Evolutionary conservation across 2,797 vertebrate species (phyloP).

Genomic region (Netta rufina): DNA sequence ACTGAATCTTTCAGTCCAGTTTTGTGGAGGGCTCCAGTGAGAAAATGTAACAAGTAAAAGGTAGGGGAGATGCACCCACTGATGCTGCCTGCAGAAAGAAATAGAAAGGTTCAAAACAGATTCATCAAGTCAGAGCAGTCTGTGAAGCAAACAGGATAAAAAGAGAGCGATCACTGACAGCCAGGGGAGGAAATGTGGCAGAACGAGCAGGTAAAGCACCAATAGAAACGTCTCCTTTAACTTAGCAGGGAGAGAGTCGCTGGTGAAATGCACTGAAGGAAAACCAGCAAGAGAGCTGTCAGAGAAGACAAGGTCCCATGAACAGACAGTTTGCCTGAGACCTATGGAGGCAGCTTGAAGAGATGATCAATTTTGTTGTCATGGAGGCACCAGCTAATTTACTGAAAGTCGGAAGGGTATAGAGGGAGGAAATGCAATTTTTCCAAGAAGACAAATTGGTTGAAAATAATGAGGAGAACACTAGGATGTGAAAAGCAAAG

Average conservation of each 20-base stretch:
- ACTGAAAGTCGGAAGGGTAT: not conserved
- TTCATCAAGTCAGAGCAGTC: accelerated
- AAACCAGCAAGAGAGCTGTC: not conserved
- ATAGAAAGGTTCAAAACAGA: not conserved
- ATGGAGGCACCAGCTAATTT: not conserved
- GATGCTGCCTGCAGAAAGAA: not conserved
- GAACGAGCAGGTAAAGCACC: not conserved
- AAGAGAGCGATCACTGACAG: not conserved
- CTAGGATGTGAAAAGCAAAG: not conserved
- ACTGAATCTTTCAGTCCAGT: not conserved
- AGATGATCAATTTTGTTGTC: constrained; percentile 1
- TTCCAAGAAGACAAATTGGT: not conserved
- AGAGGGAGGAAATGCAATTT: not conserved
- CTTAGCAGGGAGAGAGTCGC: not conserved
- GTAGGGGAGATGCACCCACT: not conserved
- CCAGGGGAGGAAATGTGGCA: not conserved
- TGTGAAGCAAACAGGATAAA: not conserved
- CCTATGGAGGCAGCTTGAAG: not conserved
- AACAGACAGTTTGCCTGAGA: not conserved
- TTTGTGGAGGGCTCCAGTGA: not conserved
- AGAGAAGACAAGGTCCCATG: not conserved
- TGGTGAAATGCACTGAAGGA: not conserved
- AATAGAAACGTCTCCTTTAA: not conserved
- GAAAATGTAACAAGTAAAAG: not conserved
- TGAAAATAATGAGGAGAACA: not conserved